Base-by-base conservation (phyloP, 2,888 invertebrate genomes). In the Tridacna crocea region DNA sequence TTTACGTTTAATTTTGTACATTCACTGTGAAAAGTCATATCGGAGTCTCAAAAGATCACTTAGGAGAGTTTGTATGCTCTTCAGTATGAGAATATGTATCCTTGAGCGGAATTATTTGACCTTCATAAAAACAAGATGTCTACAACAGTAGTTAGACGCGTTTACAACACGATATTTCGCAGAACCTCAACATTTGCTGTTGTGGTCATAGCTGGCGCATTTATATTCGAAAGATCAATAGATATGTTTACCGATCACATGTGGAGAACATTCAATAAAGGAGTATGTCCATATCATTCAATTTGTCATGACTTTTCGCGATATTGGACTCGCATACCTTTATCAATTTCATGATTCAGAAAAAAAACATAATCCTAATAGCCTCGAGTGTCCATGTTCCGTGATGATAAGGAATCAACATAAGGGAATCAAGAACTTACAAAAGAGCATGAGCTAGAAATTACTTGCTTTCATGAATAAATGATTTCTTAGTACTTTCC, bases 171-270 rank as follows among this genome's bases (percentile, higher is more conserved):
- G n/a, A 22, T 70, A 6, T 70, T 70, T 15, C 19, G 26, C 19
- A 46, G 70, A 24, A 70, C 70, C 24, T 70, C 70, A 17, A 51
- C 70, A 70, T 70, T 51, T 22, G 70, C 70, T 15, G 51, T 70
- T 24, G 51, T 51, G 22, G 70, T 70, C 17, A 70, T 70, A 48
- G 51, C 70, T 24, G 70, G 70, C 22, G 70, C 70, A 8, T 70
- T 70, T 17, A 51, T 70, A 51, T 70, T 70, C 24, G 70, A 70
- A 70, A n/a, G 70, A 51, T n/a, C 24, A 12, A 51, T 70, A 26
- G 70, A 70, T 17, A 51, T 70, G 24, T 70, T 22, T 13, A 70
- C 70, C 48, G 70, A 70, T 70, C 24, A 51, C 22, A 48, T 70
- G 13, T 70, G 70, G 70, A 70, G 51, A 70, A 48, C n/a, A 51